These are phyloP conservation scores for Belgica antarctica DNA, from an alignment of 2,888 invertebrate species.

Conservation along the genomic window DNA sequence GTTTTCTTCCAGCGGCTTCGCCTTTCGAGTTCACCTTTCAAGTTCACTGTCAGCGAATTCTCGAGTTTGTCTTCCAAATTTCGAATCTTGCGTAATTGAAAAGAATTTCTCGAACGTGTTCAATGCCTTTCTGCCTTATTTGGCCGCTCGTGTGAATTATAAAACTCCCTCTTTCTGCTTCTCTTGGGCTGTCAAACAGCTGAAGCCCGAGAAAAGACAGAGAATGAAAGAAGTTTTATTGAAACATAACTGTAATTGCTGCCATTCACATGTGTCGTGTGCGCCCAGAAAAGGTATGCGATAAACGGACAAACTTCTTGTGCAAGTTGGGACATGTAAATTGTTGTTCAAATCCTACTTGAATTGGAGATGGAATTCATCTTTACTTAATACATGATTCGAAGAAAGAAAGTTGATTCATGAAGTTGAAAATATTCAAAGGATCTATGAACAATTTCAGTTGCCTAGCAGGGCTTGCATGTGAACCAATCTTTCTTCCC, in stretches of 20 bases:
- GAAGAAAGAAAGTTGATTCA: too few species aligned
- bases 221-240: constrained; percentile 30
- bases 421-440: too few species aligned
- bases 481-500: too few species aligned
- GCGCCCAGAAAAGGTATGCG: too few species aligned
- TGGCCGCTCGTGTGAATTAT: constrained; percentile 1
- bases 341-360: too few species aligned
- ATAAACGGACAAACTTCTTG: constrained; percentile 5
- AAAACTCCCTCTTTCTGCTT: constrained; percentile 1
- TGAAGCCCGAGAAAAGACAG: too few species aligned
- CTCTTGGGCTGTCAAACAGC: background rate
- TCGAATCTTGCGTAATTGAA: constrained; percentile 29
- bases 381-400: too few species aligned
- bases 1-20: too few species aligned
- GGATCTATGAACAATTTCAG: too few species aligned
- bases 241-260: constrained; percentile 40
- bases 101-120: constrained; percentile 20
- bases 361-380: too few species aligned
- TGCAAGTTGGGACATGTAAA: background rate
- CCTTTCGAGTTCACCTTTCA: constrained; percentile 10
- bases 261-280: constrained; percentile 33
- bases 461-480: too few species aligned
- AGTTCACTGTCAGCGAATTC: constrained; percentile 36
- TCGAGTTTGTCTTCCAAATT: background rate
- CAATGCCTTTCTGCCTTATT: background rate